Evolutionary conservation across 1,140 invertebrate species (phyloP), one percentile per base, ranked within the genome.

Genomic region (Zaprionus capensis): DNA sequence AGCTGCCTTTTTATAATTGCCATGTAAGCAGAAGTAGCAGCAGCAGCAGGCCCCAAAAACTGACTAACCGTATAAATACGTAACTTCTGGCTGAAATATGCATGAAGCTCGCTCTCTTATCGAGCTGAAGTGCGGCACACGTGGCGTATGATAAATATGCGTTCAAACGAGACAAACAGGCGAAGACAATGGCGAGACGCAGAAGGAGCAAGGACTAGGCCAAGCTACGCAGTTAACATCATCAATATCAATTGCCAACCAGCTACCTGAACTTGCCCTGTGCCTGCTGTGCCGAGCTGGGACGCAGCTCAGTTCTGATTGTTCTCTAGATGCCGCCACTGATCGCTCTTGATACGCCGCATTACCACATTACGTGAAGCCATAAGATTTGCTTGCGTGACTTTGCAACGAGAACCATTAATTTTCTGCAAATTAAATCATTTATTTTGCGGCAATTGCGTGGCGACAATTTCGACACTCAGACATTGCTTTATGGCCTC

Each of bases 171-270:
- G 38, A 5, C 20, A 36, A 70, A 36, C n/a, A 46, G 41, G 41
- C 41, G 7, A 7, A 46, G 41, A 46, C 7, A 46, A 4, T 31
- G 28, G 28, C 28, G 28, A 4, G 36, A 38, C 17, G 11, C 24
- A 51, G 7, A 9, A 7, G 6, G 14, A 26, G 31, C 69, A 26
- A 58, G 55, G 49, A 63, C 68, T 75, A 83, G 71, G 68, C 26
- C 66, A 64, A 69, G 31, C 61, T 74, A 26, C 57, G 34, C 44
- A 51, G 51, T 53, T 55, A 76, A 62, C 65, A 74, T 72, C 84
- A 88, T 88, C 84, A 88, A 88, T 88, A 88, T 90, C 84, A 88
- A 88, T 90, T 87, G 80, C 69, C 56, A 51, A 56, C 51, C 20
- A 24, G 46, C 53, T 24, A 66, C 36, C 55, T 67, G 17, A 20